A percentile compares a stretch with the other conserved stretches of the same genome.
phyloP scores from a whole-genome alignment of 2,797 vertebrate species.

The Hippoglossus hippoglossus region DNA sequence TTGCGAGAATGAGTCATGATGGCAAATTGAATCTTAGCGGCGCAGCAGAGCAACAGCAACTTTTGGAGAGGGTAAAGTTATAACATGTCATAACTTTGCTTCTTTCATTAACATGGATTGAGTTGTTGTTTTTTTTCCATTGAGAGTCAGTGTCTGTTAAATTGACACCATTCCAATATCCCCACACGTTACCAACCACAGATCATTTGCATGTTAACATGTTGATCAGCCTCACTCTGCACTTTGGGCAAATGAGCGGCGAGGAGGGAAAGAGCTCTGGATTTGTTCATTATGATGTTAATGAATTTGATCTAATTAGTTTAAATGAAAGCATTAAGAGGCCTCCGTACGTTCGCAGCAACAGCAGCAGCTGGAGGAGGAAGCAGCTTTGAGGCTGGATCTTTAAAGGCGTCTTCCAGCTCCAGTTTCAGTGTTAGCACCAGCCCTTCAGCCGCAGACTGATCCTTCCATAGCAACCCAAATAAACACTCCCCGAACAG shows the following conservation, averaged over 20 bases:
- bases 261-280: slow-evolving; percentile 32
- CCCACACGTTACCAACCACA: slow-evolving; percentile 13
- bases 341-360: slow-evolving; percentile 4
- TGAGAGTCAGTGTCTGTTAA: slow-evolving; percentile 24
- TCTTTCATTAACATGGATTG: slow-evolving; percentile 2
- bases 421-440: slow-evolving; percentile 66
- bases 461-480: slow-evolving; percentile 80
- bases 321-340: slow-evolving; percentile 62
- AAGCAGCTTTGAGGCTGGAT: slow-evolving; percentile 35
- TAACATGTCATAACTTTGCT: background rate
- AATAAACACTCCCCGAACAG: slow-evolving; percentile 78
- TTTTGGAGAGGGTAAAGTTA: background rate
- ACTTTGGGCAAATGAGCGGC: slow-evolving; percentile 41
- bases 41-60: slow-evolving; percentile 15
- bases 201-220: slow-evolving; percentile 46
- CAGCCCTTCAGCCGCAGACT: slow-evolving; percentile 66
- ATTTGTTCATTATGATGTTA: slow-evolving; percentile 67
- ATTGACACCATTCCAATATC: slow-evolving; percentile 41
- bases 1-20: slow-evolving; percentile 35
- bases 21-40: slow-evolving; percentile 40
- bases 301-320: slow-evolving; percentile 67
- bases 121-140: slow-evolving; percentile 10
- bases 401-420: slow-evolving; percentile 61
- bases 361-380: slow-evolving; percentile 1
- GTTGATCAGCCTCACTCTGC: slow-evolving; percentile 43